phyloP scores from a whole-genome alignment of 2,113 vertebrate species.

The Lagenorhynchus albirostris region DNA sequence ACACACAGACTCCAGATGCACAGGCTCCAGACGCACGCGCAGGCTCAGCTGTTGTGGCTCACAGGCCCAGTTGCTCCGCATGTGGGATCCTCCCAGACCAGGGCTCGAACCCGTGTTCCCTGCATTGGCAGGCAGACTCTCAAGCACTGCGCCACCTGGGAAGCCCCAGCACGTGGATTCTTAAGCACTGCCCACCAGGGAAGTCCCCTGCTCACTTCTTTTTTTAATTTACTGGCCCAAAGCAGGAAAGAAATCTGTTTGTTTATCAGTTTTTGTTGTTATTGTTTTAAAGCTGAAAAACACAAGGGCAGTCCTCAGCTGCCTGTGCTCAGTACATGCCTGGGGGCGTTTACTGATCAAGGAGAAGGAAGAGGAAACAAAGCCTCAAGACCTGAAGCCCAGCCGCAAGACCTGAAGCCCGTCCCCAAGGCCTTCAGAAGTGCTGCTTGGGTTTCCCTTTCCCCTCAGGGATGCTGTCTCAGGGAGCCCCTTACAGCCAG shows the following conservation, averaged over 20 bases:
- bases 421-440: not conserved
- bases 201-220: not conserved
- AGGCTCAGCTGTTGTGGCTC: too few species aligned
- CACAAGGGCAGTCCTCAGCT: not conserved
- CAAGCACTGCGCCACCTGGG: rapidly evolving
- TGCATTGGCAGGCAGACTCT: too few species aligned
- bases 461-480: not conserved
- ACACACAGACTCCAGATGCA: too few species aligned
- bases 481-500: not conserved
- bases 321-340: not conserved
- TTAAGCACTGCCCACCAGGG: too few species aligned
- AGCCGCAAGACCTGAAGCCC: not conserved
- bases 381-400: not conserved
- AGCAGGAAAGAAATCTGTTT: not conserved
- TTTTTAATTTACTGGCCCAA: not conserved
- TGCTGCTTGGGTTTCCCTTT: not conserved
- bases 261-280: not conserved
- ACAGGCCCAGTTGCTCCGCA: too few species aligned
- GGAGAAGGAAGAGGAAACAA: not conserved
- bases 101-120: too few species aligned
- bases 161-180: too few species aligned
- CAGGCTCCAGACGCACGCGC: too few species aligned
- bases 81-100: too few species aligned
- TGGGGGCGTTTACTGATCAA: not conserved
- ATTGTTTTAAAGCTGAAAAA: not conserved